Conservation (phyloP, 1,140 invertebrate species). For the Diachasma alloeum region DNA sequence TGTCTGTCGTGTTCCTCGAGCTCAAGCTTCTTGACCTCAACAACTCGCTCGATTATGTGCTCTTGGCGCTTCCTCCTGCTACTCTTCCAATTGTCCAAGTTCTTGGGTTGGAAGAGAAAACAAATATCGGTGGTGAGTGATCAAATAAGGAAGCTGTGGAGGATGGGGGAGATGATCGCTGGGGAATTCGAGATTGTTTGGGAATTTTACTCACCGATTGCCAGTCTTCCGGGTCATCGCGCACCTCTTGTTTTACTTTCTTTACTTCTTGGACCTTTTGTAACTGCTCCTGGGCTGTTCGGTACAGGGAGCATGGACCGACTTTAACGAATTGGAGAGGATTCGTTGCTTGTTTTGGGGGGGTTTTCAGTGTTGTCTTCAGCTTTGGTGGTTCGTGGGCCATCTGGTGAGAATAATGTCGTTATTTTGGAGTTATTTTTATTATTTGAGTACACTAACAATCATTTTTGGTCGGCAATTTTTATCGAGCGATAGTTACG, state of each 20-base stretch:
- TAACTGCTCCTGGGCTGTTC: slow-evolving; percentile 84
- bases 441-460: too few species aligned
- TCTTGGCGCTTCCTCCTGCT: slow-evolving; percentile 88
- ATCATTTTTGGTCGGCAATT: too few species aligned
- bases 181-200: not conserved
- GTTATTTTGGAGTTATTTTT: too few species aligned
- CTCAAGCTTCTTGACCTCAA: slow-evolving; percentile 87
- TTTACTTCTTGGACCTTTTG: slow-evolving; percentile 85
- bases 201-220: slow-evolving; percentile 78
- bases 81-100: slow-evolving; percentile 93
- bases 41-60: slow-evolving; percentile 87
- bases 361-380: slow-evolving; percentile 65
- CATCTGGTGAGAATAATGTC: too few species aligned
- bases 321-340: slow-evolving; percentile 90
- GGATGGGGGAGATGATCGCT: not conserved
- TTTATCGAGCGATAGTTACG: too few species aligned
- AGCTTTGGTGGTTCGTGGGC: slow-evolving; percentile 63
- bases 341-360: slow-evolving; percentile 82
- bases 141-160: not conserved
- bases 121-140: not conserved
- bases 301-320: slow-evolving; percentile 83
- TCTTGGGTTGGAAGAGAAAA: slow-evolving; percentile 67
- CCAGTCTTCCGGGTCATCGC: slow-evolving; percentile 90
- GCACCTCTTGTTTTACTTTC: slow-evolving; percentile 76
- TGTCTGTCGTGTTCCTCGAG: slow-evolving; percentile 77